phyloP scores from a whole-genome alignment of 2,888 invertebrate genomes.

The Trimorus sp. region DNA sequence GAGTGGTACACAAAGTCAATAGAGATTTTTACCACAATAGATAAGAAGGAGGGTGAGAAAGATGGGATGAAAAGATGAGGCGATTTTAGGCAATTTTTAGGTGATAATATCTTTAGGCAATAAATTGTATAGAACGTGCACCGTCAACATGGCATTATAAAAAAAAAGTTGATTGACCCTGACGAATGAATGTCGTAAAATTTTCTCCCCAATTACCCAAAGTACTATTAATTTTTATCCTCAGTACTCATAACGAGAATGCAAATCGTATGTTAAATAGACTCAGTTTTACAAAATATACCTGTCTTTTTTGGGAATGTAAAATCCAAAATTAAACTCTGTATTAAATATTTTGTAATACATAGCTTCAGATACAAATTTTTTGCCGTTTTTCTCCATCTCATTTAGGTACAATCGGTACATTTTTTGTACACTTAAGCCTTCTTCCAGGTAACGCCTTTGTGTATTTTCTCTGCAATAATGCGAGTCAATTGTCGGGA shows the following conservation, averaged over 20 bases:
- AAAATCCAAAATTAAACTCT: constrained; percentile 52
- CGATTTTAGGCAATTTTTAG: too few species aligned
- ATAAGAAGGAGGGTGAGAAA: background rate
- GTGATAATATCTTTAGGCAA: too few species aligned
- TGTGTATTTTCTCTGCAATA: constrained; percentile 33
- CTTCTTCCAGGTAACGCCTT: constrained; percentile 52
- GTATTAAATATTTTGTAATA: constrained; percentile 53
- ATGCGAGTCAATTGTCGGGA: too few species aligned
- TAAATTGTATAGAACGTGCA: too few species aligned
- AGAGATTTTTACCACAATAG: too few species aligned
- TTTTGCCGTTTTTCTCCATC: background rate
- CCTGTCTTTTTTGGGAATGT: constrained; percentile 53
- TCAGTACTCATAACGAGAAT: background rate
- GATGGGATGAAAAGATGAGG: background rate
- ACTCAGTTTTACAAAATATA: too few species aligned
- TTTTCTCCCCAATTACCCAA: too few species aligned
- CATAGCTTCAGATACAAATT: constrained; percentile 15
- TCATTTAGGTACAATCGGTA: constrained; percentile 39
- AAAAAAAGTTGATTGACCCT: too few species aligned
- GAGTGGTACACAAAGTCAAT: constrained; percentile 11
- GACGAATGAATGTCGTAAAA: too few species aligned
- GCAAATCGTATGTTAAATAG: background rate
- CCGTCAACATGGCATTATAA: too few species aligned
- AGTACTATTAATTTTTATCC: too few species aligned
- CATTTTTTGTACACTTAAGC: constrained; percentile 39